Percentiles rank a stretch among this genome's conserved stretches.
These are phyloP conservation scores for Porites lobata DNA, from an alignment of 92 coral and sea anemone genomes.

Conservation along the genomic window DNA sequence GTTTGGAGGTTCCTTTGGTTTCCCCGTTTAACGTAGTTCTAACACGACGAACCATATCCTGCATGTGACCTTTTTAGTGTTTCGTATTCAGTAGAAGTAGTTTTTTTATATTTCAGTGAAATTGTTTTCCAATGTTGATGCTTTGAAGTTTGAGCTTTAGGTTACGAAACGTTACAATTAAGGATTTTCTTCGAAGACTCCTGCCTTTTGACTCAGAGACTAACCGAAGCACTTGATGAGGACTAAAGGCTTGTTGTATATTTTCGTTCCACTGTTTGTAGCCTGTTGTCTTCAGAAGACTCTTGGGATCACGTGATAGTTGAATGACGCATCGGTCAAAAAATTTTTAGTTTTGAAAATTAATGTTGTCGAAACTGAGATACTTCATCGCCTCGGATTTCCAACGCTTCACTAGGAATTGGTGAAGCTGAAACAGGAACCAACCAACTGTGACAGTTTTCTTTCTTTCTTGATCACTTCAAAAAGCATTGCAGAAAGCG, in stretches of 20 bases:
- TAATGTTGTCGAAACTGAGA: not conserved
- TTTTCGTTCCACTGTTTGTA: slow-evolving; percentile 26
- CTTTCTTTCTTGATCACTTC: not conserved
- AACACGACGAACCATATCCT: no score
- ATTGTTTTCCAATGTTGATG: no score
- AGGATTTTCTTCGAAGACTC: no score
- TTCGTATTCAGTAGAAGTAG: no score
- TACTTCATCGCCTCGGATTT: slow-evolving; percentile 34
- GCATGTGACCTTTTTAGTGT: no score
- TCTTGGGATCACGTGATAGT: not conserved
- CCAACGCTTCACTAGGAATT: slow-evolving; percentile 29
- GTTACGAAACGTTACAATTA: no score
- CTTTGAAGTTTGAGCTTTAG: no score
- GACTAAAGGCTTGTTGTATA: not conserved
- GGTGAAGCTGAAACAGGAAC: slow-evolving; percentile 33
- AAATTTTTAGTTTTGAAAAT: slow-evolving; percentile 20
- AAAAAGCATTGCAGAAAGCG: not conserved
- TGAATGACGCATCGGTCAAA: slow-evolving; percentile 30
- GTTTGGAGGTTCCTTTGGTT: no score
- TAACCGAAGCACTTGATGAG: not conserved
- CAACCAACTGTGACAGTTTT: not conserved
- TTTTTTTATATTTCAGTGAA: no score
- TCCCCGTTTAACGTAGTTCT: no score
- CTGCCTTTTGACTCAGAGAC: not conserved
- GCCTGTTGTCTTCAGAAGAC: not conserved